These are phyloP conservation scores for Isaurus tuberculatus DNA, from an alignment of 92 coral and sea anemone species.

Conservation along the genomic window DNA sequence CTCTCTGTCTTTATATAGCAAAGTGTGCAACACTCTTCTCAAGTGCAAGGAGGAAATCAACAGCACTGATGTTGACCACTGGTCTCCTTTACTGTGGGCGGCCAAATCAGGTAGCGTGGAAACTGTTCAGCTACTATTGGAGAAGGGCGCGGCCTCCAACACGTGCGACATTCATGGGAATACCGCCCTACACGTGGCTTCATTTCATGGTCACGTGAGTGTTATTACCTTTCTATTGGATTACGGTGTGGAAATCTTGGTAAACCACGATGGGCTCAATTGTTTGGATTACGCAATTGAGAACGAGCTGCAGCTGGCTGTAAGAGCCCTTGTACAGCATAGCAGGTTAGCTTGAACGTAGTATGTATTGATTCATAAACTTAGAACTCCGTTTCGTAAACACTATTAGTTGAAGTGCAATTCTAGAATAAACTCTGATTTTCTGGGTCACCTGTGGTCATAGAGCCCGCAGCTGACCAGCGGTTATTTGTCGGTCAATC, in stretches of 20 bases:
- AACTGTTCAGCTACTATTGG: slow-evolving; percentile 50
- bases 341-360: slow-evolving; percentile 13
- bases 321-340: slow-evolving; percentile 35
- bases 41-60: slow-evolving; percentile 24
- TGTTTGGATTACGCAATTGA: slow-evolving; percentile 67
- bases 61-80: slow-evolving; percentile 27
- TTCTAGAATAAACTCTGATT: no score
- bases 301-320: slow-evolving; percentile 42
- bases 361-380: no score
- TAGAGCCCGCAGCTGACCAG: no score
- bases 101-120: slow-evolving; percentile 43
- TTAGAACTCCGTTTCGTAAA: no score
- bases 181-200: slow-evolving; percentile 70
- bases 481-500: no score
- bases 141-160: slow-evolving; percentile 58
- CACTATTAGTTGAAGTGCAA: no score
- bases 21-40: slow-evolving; percentile 36
- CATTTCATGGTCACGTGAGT: slow-evolving; percentile 58
- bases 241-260: slow-evolving; percentile 50
- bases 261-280: slow-evolving; percentile 57
- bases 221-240: slow-evolving; percentile 45
- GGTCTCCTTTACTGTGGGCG: slow-evolving; percentile 48
- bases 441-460: no score
- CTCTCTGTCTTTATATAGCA: not conserved
- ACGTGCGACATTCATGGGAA: slow-evolving; percentile 66